phyloP scores from a whole-genome alignment of 2,888 invertebrate species.

The Epirrita christyi region DNA sequence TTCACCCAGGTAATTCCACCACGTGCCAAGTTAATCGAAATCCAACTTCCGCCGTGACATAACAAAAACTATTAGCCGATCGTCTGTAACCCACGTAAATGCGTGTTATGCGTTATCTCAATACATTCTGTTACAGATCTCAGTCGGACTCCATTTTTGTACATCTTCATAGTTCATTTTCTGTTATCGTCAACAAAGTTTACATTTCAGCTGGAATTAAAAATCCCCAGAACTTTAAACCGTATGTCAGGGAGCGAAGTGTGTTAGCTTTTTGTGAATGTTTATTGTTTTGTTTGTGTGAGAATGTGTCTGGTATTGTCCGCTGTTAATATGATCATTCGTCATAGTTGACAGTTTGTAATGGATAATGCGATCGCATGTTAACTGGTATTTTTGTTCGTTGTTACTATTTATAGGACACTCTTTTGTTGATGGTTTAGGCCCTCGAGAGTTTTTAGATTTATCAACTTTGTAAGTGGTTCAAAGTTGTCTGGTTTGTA shows the following conservation, averaged over 20 bases:
- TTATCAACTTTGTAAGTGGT: conserved; percentile 36
- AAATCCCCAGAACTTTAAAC: conserved; percentile 32
- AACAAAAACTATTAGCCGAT: conserved; percentile 64
- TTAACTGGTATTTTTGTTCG: conserved; percentile 44
- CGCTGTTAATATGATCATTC: conserved; percentile 68
- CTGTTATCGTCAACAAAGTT: conserved; percentile 35
- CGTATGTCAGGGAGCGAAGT: conserved; percentile 25
- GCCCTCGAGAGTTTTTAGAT: conserved; percentile 33
- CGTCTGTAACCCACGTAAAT: conserved; percentile 66
- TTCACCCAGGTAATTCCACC: not conserved
- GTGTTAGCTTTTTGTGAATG: conserved; percentile 1
- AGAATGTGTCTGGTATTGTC: conserved; percentile 56
- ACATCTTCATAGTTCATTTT: conserved; percentile 60
- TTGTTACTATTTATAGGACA: conserved; percentile 40
- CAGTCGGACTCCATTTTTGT: conserved; percentile 50
- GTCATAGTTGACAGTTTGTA: conserved; percentile 71
- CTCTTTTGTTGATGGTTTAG: conserved; percentile 36
- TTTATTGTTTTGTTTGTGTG: conserved; percentile 22
- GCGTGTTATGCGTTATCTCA: conserved; percentile 67
- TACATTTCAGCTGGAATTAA: conserved; percentile 17
- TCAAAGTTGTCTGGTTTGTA: conserved; percentile 19
- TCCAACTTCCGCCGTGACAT: conserved; percentile 41
- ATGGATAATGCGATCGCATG: conserved; percentile 70
- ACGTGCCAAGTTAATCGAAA: conserved; percentile 10
- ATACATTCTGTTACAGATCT: conserved; percentile 68